Percentiles rank a stretch among this genome's conserved stretches.
phyloP scores from a whole-genome alignment of 2,797 vertebrate genomes.

The Ceyx erithaca region DNA sequence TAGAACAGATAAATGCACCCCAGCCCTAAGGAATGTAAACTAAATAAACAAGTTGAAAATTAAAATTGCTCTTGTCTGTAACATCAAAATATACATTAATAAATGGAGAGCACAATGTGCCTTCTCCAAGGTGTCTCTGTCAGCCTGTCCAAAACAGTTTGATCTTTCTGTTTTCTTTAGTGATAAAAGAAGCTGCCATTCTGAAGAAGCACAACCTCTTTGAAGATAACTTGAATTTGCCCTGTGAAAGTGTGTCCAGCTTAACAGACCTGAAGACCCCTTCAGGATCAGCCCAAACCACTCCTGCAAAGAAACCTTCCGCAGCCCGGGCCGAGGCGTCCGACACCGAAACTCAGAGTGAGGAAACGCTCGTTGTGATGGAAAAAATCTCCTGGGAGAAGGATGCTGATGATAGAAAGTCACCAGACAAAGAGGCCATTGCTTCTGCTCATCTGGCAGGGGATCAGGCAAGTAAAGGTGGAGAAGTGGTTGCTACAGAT shows the following conservation, averaged over 20 bases:
- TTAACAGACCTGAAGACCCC: conserved; percentile 81
- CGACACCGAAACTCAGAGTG: conserved; percentile 11
- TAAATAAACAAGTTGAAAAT: neutral
- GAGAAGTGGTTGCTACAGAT: neutral
- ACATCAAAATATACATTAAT: neutral
- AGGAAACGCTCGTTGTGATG: conserved; percentile 36
- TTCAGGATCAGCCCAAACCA: conserved; percentile 78
- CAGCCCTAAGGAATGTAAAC: neutral
- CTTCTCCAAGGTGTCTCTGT: neutral
- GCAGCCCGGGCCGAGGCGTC: neutral
- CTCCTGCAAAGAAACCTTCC: conserved; percentile 66
- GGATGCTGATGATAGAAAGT: neutral
- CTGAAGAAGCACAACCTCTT: conserved; percentile 91
- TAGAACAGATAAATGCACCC: neutral
- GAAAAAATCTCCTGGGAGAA: conserved; percentile 26
- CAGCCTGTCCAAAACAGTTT: neutral
- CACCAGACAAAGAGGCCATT: neutral
- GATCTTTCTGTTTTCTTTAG: conserved; percentile 71
- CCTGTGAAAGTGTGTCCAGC: conserved; percentile 86
- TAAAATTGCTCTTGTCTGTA: neutral
- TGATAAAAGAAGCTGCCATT: conserved; percentile 89
- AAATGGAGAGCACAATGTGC: neutral
- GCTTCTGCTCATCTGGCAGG: neutral
- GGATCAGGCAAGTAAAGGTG: neutral
- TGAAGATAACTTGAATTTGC: conserved; percentile 84